These are phyloP conservation scores for Andrena cerasifolii DNA, from an alignment of 1,140 invertebrate genomes.

Conservation along the genomic window DNA sequence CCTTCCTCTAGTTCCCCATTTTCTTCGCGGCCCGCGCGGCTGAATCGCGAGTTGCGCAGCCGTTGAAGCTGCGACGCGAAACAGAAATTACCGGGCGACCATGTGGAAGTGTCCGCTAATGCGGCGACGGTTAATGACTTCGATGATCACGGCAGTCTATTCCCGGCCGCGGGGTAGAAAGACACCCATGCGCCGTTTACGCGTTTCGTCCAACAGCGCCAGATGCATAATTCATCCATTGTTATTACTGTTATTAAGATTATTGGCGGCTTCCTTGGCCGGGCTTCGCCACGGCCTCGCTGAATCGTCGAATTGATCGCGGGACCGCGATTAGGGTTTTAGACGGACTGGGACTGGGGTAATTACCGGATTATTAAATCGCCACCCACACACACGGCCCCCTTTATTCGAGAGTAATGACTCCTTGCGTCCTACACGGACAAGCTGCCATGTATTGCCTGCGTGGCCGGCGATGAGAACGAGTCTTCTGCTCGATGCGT, in stretches of 20 bases:
- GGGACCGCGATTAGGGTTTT: slow-evolving; percentile 42
- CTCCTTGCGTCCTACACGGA: slow-evolving; percentile 43
- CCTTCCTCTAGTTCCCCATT: no score
- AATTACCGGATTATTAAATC: slow-evolving; percentile 66
- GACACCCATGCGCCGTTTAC: slow-evolving; percentile 27
- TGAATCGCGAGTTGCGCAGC: not conserved
- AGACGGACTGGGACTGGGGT: slow-evolving; percentile 40
- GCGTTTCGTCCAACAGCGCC: not conserved
- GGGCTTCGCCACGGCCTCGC: not conserved
- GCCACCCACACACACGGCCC: slow-evolving; percentile 39
- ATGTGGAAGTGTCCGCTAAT: slow-evolving; percentile 14
- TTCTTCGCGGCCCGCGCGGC: not conserved
- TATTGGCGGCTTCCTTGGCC: slow-evolving; percentile 46
- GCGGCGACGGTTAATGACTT: slow-evolving; percentile 18
- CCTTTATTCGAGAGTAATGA: slow-evolving; percentile 47
- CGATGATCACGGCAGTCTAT: not conserved
- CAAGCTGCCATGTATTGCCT: not conserved
- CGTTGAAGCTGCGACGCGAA: not conserved
- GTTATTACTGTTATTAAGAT: slow-evolving; percentile 46
- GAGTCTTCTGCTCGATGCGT: slow-evolving; percentile 5
- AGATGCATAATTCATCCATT: slow-evolving; percentile 35
- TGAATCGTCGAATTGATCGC: slow-evolving; percentile 47
- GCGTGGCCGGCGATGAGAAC: not conserved
- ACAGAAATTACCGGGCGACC: not conserved
- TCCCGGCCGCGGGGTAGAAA: not conserved